A percentile compares a stretch with the other conserved stretches of the same genome.
These are phyloP conservation scores for Aphis craccivora DNA, from an alignment of 1,140 invertebrate genomes.

Conservation along the genomic window DNA sequence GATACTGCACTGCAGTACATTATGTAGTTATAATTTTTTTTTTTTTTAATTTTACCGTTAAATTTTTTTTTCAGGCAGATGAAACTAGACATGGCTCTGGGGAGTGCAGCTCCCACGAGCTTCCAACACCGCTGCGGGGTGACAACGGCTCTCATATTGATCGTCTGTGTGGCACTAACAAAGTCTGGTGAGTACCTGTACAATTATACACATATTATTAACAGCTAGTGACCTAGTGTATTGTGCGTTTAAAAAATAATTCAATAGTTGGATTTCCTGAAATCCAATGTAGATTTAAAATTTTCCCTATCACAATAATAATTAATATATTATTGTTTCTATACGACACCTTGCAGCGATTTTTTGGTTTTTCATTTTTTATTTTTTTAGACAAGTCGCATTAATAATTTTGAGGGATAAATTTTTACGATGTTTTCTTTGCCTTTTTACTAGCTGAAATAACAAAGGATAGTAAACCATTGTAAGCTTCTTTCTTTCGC, in stretches of 20 bases:
- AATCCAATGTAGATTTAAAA: background rate
- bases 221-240: too few species aligned
- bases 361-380: too few species aligned
- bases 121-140: background rate
- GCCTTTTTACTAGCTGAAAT: too few species aligned
- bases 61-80: conserved; percentile 30
- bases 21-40: background rate
- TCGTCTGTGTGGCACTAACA: conserved; percentile 18
- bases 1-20: background rate
- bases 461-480: too few species aligned
- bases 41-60: background rate
- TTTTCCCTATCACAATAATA: background rate
- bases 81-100: conserved; percentile 42
- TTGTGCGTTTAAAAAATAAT: background rate
- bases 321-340: too few species aligned
- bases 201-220: background rate
- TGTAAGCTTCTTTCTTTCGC: too few species aligned
- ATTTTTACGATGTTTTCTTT: too few species aligned
- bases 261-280: background rate
- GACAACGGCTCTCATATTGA: conserved; percentile 30
- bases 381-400: too few species aligned
- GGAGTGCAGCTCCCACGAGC: conserved; percentile 51
- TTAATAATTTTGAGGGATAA: too few species aligned
- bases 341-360: too few species aligned
- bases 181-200: conserved; percentile 31